These are phyloP conservation scores for Plecotus auritus DNA, from an alignment of 2,113 vertebrate species.

Conservation along the genomic window DNA sequence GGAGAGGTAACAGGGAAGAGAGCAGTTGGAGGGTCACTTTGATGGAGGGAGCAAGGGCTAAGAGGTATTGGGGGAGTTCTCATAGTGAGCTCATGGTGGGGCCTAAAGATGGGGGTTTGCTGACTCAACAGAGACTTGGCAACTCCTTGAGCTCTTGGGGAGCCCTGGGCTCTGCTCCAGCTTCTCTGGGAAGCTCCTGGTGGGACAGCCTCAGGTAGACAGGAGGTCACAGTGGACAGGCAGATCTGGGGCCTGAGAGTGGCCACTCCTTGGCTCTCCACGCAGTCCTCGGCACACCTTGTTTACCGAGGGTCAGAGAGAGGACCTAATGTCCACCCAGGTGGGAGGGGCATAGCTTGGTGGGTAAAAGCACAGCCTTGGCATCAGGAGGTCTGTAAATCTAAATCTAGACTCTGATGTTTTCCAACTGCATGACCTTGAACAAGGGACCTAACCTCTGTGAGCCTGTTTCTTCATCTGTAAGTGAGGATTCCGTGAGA, in stretches of 20 bases:
- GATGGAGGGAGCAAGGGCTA: background rate
- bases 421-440: conserved; percentile 18
- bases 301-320: background rate
- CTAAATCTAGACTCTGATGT: background rate
- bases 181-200: background rate
- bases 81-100: background rate
- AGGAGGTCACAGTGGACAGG: background rate
- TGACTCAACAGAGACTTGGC: background rate
- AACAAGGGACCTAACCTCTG: background rate
- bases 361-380: background rate
- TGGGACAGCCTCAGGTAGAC: background rate
- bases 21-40: background rate
- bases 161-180: background rate
- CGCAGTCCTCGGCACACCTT: background rate
- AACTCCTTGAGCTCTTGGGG: background rate
- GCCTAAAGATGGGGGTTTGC: background rate
- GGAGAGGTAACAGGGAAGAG: background rate
- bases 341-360: background rate
- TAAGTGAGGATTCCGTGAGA: background rate
- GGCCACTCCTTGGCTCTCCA: background rate
- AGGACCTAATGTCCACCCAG: background rate
- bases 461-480: background rate
- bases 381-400: background rate
- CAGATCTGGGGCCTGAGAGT: background rate
- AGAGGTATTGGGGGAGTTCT: background rate